Conservation (phyloP, 2,888 invertebrate species). For the Stenchaetothrips biformis region DNA sequence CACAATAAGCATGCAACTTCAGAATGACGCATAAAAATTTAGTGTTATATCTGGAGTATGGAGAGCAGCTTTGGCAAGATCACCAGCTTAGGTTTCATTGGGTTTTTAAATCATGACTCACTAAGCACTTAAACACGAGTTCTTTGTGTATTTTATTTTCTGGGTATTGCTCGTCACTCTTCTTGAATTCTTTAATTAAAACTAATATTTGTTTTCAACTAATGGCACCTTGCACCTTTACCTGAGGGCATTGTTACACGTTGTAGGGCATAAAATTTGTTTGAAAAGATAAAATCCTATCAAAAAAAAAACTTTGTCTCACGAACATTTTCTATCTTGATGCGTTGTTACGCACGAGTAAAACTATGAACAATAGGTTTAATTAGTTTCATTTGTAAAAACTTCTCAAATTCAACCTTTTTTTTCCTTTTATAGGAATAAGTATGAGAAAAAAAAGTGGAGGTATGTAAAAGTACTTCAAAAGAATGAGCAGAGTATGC, state of each 20-base stretch:
- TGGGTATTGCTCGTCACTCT: neutral
- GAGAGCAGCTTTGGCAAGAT: neutral
- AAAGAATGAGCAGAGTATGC: conserved; percentile 5
- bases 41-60: neutral
- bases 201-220: neutral
- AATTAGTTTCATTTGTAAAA: conserved; percentile 29
- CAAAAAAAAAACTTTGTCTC: conserved; percentile 31
- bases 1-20: neutral
- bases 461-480: conserved; percentile 54
- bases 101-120: neutral
- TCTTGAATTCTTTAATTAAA: neutral
- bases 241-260: neutral
- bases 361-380: neutral
- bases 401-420: conserved; percentile 30
- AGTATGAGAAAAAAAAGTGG: conserved; percentile 69
- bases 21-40: neutral
- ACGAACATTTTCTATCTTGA: conserved; percentile 33
- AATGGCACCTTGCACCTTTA: too few species aligned
- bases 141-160: neutral
- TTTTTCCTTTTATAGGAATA: conserved; percentile 58
- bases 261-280: neutral
- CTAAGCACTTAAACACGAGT: neutral
- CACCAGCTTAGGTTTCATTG: neutral
- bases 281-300: neutral
- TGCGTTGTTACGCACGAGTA: neutral